Evolutionary conservation across 2,888 invertebrate species (phyloP).

Genomic region (Diarsia dahlii): DNA sequence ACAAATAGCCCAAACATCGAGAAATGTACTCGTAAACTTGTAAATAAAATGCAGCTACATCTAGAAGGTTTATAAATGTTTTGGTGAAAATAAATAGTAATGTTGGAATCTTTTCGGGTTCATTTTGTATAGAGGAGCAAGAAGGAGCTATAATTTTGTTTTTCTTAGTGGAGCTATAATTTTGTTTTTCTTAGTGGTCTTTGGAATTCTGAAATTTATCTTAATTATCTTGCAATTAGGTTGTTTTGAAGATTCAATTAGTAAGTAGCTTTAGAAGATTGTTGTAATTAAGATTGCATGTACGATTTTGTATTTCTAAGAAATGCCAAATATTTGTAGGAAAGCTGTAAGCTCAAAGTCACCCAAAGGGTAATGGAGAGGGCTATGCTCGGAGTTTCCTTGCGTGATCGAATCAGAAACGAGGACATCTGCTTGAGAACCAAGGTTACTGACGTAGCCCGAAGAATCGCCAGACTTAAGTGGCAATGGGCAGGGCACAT

Average conservation of each 20-base stretch:
- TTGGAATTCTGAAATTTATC: not conserved
- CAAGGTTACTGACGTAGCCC: too few relatives aligned
- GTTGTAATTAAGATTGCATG: not conserved
- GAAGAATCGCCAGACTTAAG: too few relatives aligned
- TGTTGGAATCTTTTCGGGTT: too few relatives aligned
- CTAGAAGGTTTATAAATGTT: not conserved
- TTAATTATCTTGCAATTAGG: not conserved
- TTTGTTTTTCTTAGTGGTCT: not conserved
- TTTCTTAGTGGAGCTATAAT: not conserved
- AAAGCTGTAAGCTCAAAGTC: too few relatives aligned
- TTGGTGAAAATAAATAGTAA: not conserved
- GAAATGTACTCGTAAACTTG: slow-evolving; percentile 24
- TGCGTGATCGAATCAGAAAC: too few relatives aligned
- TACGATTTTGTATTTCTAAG: not conserved
- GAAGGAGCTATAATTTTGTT: not conserved
- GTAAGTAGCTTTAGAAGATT: not conserved
- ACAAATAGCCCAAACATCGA: slow-evolving; percentile 22
- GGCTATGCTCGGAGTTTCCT: too few relatives aligned
- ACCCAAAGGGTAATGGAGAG: too few relatives aligned
- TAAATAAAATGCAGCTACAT: not conserved
- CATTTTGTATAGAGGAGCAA: too few relatives aligned
- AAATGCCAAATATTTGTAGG: not conserved
- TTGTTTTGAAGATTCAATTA: not conserved
- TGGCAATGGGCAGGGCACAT: too few relatives aligned
- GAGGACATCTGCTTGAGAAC: too few relatives aligned